Evolutionary conservation across 2,113 vertebrate genomes (phyloP), one percentile per base, ranked within the genome.

Genomic region (Fulmarus glacialis): DNA sequence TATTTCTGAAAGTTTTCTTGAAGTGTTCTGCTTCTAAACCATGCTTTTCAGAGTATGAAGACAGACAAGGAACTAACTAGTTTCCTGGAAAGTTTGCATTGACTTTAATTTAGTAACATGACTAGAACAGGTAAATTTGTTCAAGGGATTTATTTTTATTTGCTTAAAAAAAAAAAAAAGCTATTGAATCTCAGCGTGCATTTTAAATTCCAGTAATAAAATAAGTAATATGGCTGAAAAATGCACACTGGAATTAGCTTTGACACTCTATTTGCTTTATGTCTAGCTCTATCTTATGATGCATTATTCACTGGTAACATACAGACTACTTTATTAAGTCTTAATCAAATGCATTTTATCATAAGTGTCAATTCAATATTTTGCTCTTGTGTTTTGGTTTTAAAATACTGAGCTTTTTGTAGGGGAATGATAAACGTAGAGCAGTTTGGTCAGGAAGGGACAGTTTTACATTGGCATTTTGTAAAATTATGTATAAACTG

Each of bases 201-300:
- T 98, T 98, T 98, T 98, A 98, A 98, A 97, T 98, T 98, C 90
- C 73, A 93, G 91, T 98, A 98, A 99, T 99, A 98, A 98, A 98
- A 96, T 95, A 98, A 98, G 97, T 98, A 97, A 98, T 98, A 96
- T 97, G 93, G 90, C 98, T 99, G 99, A 99, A 98, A 98, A 99
- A 99, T 99, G 99, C 98, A 97, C 92, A 96, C 93, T 97, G 45
- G 97, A 98, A 99, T 99, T 98, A 99, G 96, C 97, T 99, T 98
- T 99, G 99, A 99, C 99, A 99, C 96, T 97, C 97, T 99, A 98
- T 99, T 99, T 99, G 99, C 98, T 99, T 98, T 98, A 97, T 98
- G 99, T 99, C 99, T 98, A 98, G 98, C 97, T 98, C 98, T 98
- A 98, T 99, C 98, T 98, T 97, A 95, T 71, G 86, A 97, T 97